Percentiles rank a stretch among this genome's conserved stretches.
Conservation (phyloP, 1,140 invertebrate genomes). For the Drosophila leontia region DNA sequence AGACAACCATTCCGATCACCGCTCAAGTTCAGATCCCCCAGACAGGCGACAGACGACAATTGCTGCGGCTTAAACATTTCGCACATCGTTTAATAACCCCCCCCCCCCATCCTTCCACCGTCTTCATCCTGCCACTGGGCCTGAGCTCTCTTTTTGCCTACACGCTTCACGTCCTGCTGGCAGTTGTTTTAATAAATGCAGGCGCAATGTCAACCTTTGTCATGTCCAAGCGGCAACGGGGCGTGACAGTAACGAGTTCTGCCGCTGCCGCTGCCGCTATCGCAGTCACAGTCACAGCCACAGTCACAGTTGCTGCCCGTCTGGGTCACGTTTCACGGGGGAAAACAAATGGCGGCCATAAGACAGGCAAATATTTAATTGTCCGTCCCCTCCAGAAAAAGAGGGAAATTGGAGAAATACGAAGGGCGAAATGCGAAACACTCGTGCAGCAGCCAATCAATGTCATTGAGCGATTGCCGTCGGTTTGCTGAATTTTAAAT, state of each 20-base stretch:
- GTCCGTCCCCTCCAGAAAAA: constrained; percentile 13
- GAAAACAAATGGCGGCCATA: constrained; percentile 50
- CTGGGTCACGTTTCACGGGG: constrained; percentile 14
- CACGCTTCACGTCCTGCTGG: constrained; percentile 56
- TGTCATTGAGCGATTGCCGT: constrained; percentile 52
- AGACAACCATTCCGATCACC: neutral
- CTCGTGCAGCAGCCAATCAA: constrained; percentile 65
- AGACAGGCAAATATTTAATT: constrained; percentile 70
- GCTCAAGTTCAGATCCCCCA: neutral
- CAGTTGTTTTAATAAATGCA: constrained; percentile 80
- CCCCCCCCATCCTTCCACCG: neutral
- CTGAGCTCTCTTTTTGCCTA: constrained; percentile 38
- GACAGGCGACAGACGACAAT: constrained; percentile 6
- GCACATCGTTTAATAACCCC: constrained; percentile 27
- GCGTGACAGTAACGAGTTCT: constrained; percentile 78
- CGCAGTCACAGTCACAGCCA: constrained; percentile 1
- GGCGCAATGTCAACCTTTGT: constrained; percentile 76
- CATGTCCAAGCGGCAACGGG: constrained; percentile 71
- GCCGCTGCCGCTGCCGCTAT: constrained; percentile 19
- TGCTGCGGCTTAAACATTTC: constrained; percentile 3
- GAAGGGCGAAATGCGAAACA: constrained; percentile 23
- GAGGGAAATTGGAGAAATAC: neutral
- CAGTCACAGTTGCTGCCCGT: constrained; percentile 15
- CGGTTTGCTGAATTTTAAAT: constrained; percentile 19
- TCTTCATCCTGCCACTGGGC: no score